Evolutionary conservation across 2,888 invertebrate genomes (phyloP), one percentile per base, ranked within the genome.

Genomic region (Trichacis sp.): DNA sequence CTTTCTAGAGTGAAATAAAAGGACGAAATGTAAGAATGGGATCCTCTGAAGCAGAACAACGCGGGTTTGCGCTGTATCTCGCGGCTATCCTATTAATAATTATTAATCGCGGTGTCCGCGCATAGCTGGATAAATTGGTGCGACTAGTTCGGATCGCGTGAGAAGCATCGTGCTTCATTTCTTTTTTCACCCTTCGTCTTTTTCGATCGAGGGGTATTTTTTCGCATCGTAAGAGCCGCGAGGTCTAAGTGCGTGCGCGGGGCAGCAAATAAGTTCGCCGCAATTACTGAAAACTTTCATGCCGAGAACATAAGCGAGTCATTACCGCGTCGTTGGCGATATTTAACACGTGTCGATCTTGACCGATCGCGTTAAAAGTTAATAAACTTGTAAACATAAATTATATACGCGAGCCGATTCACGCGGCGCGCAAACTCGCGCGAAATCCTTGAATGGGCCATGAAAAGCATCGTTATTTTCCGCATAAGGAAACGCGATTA

Each of bases 1-100:
- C n/a, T n/a, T n/a, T n/a, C n/a, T n/a, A n/a, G n/a, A 14, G 30
- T 42, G 49, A 49, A 48, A 54, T 59, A 48, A 51, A 24, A 24
- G 46, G 24, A 15, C 12, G 48, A 53, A 66, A 57, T 48, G 46
- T 12, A 15, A 40, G 55, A 50, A 46, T 14, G 46, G 14, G 46
- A 64, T 59, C 63, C 68, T 57, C 62, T 63, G 64, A 64, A 71
- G 55, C 70, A 48, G 68, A 76, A 72, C 75, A 67, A 66, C 68
- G 63, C 58, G n/a, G n/a, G n/a, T n/a, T n/a, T n/a, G n/a, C n/a
- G n/a, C n/a, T n/a, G n/a, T 19, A 12, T n/a, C 46, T 46, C 62
- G 67, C 62, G 24, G 46, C 43, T 43, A 43, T 70, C 69, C 75
- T 76, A 79, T 79, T 76, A 79, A 80, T 80, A 79, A 79, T 75